A percentile compares a stretch with the other conserved stretches of the same genome.
Conservation (phyloP, 2,113 vertebrate genomes). For the Psilopsiagon aymara region DNA sequence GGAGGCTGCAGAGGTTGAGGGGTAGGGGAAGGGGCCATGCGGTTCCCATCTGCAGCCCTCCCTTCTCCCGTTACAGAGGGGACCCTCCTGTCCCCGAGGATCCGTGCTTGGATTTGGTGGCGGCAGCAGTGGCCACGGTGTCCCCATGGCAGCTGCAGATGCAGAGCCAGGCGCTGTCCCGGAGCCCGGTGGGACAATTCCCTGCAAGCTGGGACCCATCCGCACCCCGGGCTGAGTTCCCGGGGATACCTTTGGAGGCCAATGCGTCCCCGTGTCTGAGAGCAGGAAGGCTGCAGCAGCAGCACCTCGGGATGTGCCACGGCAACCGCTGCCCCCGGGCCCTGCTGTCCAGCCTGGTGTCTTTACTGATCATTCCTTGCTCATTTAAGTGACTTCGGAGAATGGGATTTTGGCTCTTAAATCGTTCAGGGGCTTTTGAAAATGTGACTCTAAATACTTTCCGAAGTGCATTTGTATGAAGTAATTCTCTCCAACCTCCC, state of each 20-base stretch:
- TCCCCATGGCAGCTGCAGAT: fast-evolving
- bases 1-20: constrained; percentile 35
- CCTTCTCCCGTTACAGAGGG: neutral
- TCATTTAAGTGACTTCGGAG: constrained; percentile 60
- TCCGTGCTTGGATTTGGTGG: fast-evolving
- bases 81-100: neutral
- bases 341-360: neutral
- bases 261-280: neutral
- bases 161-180: neutral
- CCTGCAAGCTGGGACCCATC: fast-evolving
- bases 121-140: fast-evolving
- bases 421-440: constrained; percentile 68
- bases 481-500: constrained; percentile 69
- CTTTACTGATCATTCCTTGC: constrained; percentile 16
- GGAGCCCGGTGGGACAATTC: fast-evolving
- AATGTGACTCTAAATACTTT: constrained; percentile 68
- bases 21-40: constrained; percentile 25
- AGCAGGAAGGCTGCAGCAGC: fast-evolving
- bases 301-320: fast-evolving
- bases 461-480: constrained; percentile 66
- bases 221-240: neutral
- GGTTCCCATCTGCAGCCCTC: neutral
- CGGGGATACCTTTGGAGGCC: neutral
- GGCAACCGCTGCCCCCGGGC: neutral
- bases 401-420: constrained; percentile 67